Evolutionary conservation across 2,888 invertebrate genomes (phyloP).

Genomic region (Himalopsyche tibetana): DNA sequence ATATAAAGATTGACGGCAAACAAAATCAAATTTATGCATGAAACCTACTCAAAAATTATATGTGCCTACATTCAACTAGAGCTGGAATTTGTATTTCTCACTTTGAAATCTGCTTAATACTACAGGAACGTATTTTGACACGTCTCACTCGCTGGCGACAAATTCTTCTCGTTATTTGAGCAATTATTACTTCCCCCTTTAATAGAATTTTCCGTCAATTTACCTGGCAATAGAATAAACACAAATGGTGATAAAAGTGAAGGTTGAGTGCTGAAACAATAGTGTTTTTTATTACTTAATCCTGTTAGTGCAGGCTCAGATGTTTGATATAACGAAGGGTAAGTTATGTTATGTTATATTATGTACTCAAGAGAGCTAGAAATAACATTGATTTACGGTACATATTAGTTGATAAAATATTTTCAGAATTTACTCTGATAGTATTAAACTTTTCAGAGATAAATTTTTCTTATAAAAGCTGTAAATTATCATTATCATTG

Average conservation of each 20-base stretch:
- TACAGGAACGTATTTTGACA: background rate
- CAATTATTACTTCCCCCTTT: slow-evolving; percentile 48
- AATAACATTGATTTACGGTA: too few species aligned
- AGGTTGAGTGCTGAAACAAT: slow-evolving; percentile 1
- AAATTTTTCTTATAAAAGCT: too few species aligned
- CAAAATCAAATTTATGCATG: too few species aligned
- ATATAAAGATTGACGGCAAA: too few species aligned
- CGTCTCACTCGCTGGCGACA: slow-evolving; percentile 12
- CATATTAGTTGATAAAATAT: too few species aligned
- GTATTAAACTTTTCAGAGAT: too few species aligned
- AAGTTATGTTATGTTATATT: background rate
- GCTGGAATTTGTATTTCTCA: slow-evolving; percentile 15
- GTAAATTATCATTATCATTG: too few species aligned
- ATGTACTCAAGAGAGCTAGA: too few species aligned
- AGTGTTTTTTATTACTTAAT: background rate
- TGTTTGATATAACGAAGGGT: background rate
- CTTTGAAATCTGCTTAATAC: slow-evolving; percentile 30
- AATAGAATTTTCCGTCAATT: slow-evolving; percentile 51
- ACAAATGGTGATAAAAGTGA: background rate
- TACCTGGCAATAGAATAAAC: slow-evolving; percentile 48
- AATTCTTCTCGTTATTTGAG: slow-evolving; percentile 45
- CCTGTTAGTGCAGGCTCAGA: background rate
- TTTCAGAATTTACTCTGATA: too few species aligned
- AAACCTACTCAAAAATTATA: background rate
- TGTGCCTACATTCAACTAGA: background rate